Evolutionary conservation across 2,113 vertebrate species (phyloP).

Genomic region (Tragelaphus strepsiceros): DNA sequence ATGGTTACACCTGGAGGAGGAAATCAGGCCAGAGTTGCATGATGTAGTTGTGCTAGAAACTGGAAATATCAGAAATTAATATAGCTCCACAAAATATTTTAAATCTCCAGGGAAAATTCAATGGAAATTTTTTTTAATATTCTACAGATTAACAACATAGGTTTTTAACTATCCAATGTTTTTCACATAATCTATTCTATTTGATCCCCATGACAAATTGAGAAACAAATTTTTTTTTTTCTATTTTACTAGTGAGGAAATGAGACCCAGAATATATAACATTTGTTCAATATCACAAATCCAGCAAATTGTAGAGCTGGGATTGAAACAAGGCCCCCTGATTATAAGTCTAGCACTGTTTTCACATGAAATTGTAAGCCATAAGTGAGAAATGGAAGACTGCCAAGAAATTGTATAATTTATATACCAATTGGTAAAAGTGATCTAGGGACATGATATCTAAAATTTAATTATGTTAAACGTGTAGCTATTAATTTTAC

Average conservation of each 20-base stretch:
- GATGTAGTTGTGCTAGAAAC: background rate
- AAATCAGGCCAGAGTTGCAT: background rate
- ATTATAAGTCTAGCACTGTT: slow-evolving; percentile 2
- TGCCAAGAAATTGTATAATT: background rate
- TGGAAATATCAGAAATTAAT: background rate
- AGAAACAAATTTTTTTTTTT: background rate
- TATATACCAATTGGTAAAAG: background rate
- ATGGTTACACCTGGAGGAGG: background rate
- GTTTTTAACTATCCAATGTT: background rate
- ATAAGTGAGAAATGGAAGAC: background rate
- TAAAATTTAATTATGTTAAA: slow-evolving; percentile 36
- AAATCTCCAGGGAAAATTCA: background rate
- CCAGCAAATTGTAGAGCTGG: background rate
- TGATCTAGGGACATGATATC: background rate
- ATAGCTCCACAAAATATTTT: background rate
- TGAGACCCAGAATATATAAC: background rate
- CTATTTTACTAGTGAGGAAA: background rate
- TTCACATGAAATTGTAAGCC: background rate
- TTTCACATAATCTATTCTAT: background rate
- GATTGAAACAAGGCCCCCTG: background rate
- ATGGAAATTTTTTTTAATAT: background rate
- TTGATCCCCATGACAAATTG: background rate
- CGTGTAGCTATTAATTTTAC: background rate
- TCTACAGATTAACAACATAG: background rate
- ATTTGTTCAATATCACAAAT: background rate